Evolutionary conservation across 2,888 invertebrate species (phyloP), one percentile per base, ranked within the genome.

Genomic region (Noctua janthe): DNA sequence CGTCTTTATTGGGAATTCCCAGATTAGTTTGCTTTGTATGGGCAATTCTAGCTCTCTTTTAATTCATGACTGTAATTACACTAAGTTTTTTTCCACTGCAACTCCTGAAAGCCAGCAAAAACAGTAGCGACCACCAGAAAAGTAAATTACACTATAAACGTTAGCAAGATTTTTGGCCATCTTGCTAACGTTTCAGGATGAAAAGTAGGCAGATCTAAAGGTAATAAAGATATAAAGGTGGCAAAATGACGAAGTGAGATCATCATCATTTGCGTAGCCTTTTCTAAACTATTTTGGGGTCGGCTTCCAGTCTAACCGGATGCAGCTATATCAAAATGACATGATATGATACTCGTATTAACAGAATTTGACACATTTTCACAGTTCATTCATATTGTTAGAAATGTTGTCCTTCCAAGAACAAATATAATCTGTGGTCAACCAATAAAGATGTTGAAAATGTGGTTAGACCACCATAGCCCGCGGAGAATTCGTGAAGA

Each of bases 381-480:
- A 56, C 6, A 17, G 29, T 17, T 43, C 20, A 43, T 56, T 56
- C 4, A 7, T 49, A 20, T 49, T 35, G n/a, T 17, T 20, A 43
- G 5, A 39, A 35, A 39, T 51, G 4, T 29, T 56, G 20, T 73
- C 10, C 15, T 81, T 74, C 49, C 13, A 74, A 56, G 56, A 80
- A 80, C 1, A 49, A 23, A 15, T 6, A 20, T n/a, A 71, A 64
- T 80, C 64, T 23, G n/a, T 47, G 64, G 64, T 66, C 17, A 54
- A 49, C 47, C 23, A 74, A 74, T 74, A 67, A 20, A 51, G 39
- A 20, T 67, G 80, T 59, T 67, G 67, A 74, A 79, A 56, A 43
- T 23, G 39, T 49, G 47, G 66, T 73, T 17, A 17, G 11, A 23
- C 17, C 17, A 39, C 17, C n/a, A 47, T 47, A 20, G 1, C 15